Evolutionary conservation across 2,888 invertebrate genomes (phyloP), one percentile per base, ranked within the genome.

Genomic region (Escarpia spicata): DNA sequence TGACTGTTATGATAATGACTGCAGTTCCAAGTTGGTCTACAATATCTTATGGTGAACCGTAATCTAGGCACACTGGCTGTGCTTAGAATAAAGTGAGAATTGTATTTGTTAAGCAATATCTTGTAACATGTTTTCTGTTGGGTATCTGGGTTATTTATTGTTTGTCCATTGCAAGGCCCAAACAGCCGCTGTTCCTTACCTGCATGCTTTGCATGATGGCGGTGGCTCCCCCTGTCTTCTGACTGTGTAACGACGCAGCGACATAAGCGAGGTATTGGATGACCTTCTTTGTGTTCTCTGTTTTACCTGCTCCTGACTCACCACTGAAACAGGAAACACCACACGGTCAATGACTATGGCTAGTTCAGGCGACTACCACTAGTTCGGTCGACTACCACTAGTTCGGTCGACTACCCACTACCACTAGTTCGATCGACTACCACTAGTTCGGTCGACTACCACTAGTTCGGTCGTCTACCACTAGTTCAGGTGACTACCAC

Each of bases 301-400:
- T 99, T 97, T 99, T 99, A 95, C 99, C 99, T 95, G 99, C 99
- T 95, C 99, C 99, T n/a, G 99, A 99, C 97, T 99, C 99, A 95
- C 99, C 99, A 92, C 97, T 97, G 95, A 12, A 96, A 95, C 15
- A 93, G 93, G 90, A 31, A 26, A 75, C n/a, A 75, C 37, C 37
- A 37, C 37, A 26, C 75, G 6, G n/a, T 52, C 75, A 75, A 26
- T 75, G n/a, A 75, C 75, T 75, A 26, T 15, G 26, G n/a, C 75
- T 26, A n/a, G 26, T 19, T 75, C 75, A 0, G n/a, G 3, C 75
- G 4, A 26, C 26, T 75, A 6, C 4, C 75, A 75, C 75, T 26
- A n/a, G 26, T 9, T 52, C 52, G 0, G 12, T 1, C 52, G 19
- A 15, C 26, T 75, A 6, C 26, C 6, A 60, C 15, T 12, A 26